Conservation (phyloP, 2,797 vertebrate genomes). For the Pteronotus mesoamericanus region DNA sequence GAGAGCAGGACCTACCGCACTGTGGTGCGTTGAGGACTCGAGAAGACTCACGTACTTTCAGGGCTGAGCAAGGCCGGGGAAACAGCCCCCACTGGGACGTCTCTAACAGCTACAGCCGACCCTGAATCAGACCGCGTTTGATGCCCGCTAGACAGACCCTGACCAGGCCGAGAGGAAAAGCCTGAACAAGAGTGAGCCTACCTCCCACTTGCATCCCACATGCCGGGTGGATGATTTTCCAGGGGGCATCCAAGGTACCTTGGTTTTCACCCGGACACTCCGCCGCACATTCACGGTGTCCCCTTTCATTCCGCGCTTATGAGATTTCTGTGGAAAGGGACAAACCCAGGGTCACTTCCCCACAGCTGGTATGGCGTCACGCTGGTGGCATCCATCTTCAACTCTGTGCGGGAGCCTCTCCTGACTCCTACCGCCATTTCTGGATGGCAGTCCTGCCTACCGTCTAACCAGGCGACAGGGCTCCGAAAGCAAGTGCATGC, state of each 20-base stretch:
- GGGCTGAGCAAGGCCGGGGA: not conserved
- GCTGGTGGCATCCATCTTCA: not conserved
- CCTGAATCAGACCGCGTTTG: not conserved
- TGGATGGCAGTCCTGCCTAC: slow-evolving; percentile 22
- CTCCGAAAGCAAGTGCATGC: not conserved
- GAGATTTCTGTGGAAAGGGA: slow-evolving; percentile 77
- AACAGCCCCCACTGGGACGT: not conserved
- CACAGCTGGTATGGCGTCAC: not conserved
- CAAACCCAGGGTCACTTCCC: slow-evolving; percentile 53
- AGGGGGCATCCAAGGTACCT: slow-evolving; percentile 91
- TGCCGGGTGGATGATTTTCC: slow-evolving; percentile 86
- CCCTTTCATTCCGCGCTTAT: slow-evolving; percentile 83
- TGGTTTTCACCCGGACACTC: slow-evolving; percentile 87
- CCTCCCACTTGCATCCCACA: slow-evolving; percentile 90
- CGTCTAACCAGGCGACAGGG: not conserved
- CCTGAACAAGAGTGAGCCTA: slow-evolving; percentile 74
- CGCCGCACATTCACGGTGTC: slow-evolving; percentile 81
- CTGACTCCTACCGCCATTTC: not conserved
- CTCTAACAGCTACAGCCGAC: not conserved
- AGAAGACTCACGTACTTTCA: not conserved
- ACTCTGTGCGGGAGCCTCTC: not conserved
- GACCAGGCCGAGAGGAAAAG: slow-evolving; percentile 52
- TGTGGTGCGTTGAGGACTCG: not conserved
- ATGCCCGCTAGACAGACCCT: slow-evolving; percentile 43
- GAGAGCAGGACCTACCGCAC: not conserved